Base-by-base conservation (phyloP, 1,140 invertebrate genomes). In the Pygmarrhopalites habei region DNA sequence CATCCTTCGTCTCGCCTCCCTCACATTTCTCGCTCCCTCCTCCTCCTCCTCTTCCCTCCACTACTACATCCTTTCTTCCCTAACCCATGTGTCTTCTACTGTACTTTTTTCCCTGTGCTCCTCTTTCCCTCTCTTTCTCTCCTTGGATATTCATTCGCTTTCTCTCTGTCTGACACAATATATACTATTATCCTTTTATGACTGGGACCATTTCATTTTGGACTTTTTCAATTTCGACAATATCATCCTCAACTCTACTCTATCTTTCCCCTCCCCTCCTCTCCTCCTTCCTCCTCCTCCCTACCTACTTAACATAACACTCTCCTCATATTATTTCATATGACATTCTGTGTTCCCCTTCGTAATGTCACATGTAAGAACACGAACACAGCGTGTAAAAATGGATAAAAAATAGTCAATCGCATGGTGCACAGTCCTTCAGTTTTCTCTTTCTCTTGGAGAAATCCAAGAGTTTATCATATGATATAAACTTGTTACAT, bases 221-320 rank as follows among this genome's bases (percentile, higher is more conserved):
- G 62, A 64, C 55, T 64, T 64, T 64, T 64, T 64, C 62, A 64
- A 64, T 64, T 64, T 64, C 62, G 62, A 64, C 62, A 64, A 64
- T 64, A 64, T 51, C 62, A 58, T 39, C 58, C 28, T 61, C 49
- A n/a, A 61, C 47, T 28, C 4, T 35, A 35, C 15, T 15, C 32
- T 35, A 35, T 35, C 32, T 7, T 35, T 7, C 5, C 44, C 23
- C 44, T 19, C 44, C n/a, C n/a, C 23, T 47, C 44, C 19, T 25
- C 44, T n/a, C n/a, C 5, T 19, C n/a, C 23, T 47, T 47, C 23
- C n/a, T 47, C 44, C 7, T 47, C 23, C 19, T n/a, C n/a, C n/a
- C 23, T 47, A 47, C 19, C 23, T 47, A 7, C 32, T 35, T 35
- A 5, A n/a, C n/a, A n/a, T n/a, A n/a, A n/a, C n/a, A n/a, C n/a